Base-by-base conservation (phyloP, 1,140 invertebrate genomes). In the Brachionus asplanchnoidis region DNA sequence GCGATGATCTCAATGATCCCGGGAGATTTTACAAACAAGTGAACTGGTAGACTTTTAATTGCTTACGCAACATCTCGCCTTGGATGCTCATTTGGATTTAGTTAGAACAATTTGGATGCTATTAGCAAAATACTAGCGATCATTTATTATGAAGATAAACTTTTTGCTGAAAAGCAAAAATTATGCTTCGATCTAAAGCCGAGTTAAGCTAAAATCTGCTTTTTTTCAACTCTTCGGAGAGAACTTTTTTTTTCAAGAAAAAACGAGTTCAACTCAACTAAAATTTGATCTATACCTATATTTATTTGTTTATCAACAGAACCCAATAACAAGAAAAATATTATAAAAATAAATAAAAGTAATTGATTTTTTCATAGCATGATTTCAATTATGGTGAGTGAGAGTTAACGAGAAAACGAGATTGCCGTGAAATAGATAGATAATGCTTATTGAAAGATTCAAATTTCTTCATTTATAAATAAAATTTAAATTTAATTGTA, bases 291-390 rank as follows among this genome's bases (percentile, higher is more conserved):
- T 73, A 42, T 73, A 73, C 68, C 68, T 73, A 73, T 60, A 60
- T 60, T 68, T 73, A 73, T 73, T 73, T 73, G 36, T 73, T 73
- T 73, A 73, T 73, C 40, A 73, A 73, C 68, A 73, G 68, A 73
- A 42, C 68, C 36, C 68, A 73, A 73, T 73, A 73, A 73, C 68
- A 73, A 73, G 68, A 73, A 73, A 60, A 68, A 68, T 68, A 68
- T 68, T 68, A 68, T 68, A 68, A 68, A 73, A 73, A 73, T 73
- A 73, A 73, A 73, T 73, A 73, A 73, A 73, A 73, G 68, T 73
- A 73, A 73, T 73, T 73, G 68, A 73, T 73, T 73, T 73, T 73
- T 73, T 73, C 68, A 8, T 73, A 73, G 68, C 68, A 73, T 73
- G 68, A 73, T 73, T 73, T 73, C 68, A 73, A 73, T 73, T 73